A percentile compares a stretch with the other conserved stretches of the same genome.
Conservation (phyloP, 2,113 vertebrate species). For the Halcyon malimbica region DNA sequence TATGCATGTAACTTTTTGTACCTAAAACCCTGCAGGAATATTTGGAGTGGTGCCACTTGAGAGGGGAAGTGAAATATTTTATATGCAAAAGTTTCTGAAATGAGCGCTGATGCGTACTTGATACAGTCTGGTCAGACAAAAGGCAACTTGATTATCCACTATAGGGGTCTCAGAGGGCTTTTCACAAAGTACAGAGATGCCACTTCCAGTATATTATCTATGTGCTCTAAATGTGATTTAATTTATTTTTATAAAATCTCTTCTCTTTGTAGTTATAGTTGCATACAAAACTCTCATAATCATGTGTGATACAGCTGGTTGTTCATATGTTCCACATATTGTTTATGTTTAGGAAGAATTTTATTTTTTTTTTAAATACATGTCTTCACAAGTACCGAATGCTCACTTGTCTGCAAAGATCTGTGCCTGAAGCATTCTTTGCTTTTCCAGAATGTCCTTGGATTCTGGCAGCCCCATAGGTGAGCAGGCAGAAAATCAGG, state of each 20-base stretch:
- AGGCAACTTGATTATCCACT: not conserved
- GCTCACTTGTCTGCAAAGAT: not conserved
- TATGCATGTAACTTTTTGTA: not conserved
- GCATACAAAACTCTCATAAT: not conserved
- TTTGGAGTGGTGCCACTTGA: not conserved
- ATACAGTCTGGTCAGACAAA: not conserved
- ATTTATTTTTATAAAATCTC: not conserved
- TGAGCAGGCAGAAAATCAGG: not conserved
- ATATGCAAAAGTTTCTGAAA: not conserved
- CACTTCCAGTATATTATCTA: not conserved
- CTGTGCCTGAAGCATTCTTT: not conserved
- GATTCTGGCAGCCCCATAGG: not conserved
- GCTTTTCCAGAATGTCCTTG: not conserved
- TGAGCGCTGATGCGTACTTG: not conserved
- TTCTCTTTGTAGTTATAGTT: not conserved
- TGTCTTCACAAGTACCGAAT: not conserved
- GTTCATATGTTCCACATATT: not conserved
- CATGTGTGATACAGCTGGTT: not conserved
- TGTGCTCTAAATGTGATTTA: not conserved
- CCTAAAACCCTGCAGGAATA: not conserved
- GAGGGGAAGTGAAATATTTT: not conserved
- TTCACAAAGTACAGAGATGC: not conserved
- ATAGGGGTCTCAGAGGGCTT: accelerated
- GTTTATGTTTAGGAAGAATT: not conserved
- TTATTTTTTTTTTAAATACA: not conserved